Base-by-base conservation (phyloP, 2,113 vertebrate genomes). In the Talpa occidentalis region DNA sequence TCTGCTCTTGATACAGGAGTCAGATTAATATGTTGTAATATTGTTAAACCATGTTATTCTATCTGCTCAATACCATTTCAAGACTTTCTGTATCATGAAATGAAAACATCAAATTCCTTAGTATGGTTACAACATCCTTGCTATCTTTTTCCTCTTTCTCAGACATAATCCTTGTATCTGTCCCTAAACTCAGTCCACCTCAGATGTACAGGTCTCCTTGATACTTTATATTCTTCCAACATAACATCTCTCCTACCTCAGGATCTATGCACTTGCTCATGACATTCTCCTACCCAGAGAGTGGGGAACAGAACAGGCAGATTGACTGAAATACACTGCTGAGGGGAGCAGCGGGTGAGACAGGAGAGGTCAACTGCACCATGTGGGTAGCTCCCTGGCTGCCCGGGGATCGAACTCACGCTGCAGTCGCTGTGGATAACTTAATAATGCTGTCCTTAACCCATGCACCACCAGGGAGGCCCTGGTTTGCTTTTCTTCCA, bases 101-200 rank as follows among this genome's bases (percentile, higher is more conserved):
- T 72, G 21, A 73, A 93, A 93, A 76, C 19, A 30, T 77, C 17
- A 52, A 9, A 80, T 66, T 74, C 8, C 24, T 83, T 70, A 37
- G 5, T 10, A 22, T 49, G 14, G 1, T 92, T 47, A 9, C 0
- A 52, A 62, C 26, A 2, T n/a, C 59, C 17, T 87, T 84, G 32
- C 64, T 70, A 2, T 72, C 9, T 9, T 26, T 35, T 54, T 5
- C 15, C 49, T 76, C 22, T 47, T 2, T 91, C 59, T 94, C 42
- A 79, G 37, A 11, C 8, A 9, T 81, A 26, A 11, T 76, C 59
- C 37, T 72, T 2, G 4, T 32, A 8, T 3, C 9, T 85, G 24
- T 11, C n/a, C 10, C 28, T 56, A 88, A 44, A 49, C 24, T 47
- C 28, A 8, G 0, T 47, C 28, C 26, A 17, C 21, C 52, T 26